Evolutionary conservation across 2,797 vertebrate genomes (phyloP), one percentile per base, ranked within the genome.

Genomic region (Syndactyla subalaris): DNA sequence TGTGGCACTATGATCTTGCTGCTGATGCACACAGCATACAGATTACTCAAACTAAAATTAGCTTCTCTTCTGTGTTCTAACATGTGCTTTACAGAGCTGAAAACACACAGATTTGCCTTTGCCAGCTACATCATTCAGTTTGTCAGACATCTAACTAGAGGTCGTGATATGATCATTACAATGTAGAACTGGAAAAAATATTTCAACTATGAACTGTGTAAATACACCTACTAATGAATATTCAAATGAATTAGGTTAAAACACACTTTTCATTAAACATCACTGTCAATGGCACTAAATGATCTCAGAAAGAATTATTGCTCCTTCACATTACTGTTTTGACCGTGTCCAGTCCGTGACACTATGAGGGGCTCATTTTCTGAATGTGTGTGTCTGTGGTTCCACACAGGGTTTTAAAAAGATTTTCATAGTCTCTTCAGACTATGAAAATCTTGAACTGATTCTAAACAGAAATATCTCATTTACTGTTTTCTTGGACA

Each of bases 1-100:
- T 62, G 9, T 88, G 76, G 66, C 34, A 66, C 13, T 38, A 4
- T 41, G 55, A 30, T 70, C 51, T 92, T 89, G 29, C 43, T 93
- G 30, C 48, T 81, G 63, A 41, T 83, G 61, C 30, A 23, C 22
- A 49, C 59, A 85, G 76, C 66, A 72, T 86, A 57, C 49, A 65
- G 45, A 86, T 94, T 75, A 49, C 24, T 75, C 88, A 59, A 78
- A 80, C 71, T 93, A 82, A 94, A 91, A 81, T 57, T 36, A 55
- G 10, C 49, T 52, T 52, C 9, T 51, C 14, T 90, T 48, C 57
- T 36, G 4, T 81, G 41, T 76, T 89, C 71, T 65, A 48, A 43
- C 63, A 59, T 89, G 59, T 73, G 43, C 51, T 95, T 65, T 83
- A 55, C 45, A 75, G 45, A 51, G 32, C 13, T 34, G n/a, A 41